A percentile compares a stretch with the other conserved stretches of the same genome.
phyloP scores from a whole-genome alignment of 1,140 invertebrate species.

The Mactra quadrangularis region DNA sequence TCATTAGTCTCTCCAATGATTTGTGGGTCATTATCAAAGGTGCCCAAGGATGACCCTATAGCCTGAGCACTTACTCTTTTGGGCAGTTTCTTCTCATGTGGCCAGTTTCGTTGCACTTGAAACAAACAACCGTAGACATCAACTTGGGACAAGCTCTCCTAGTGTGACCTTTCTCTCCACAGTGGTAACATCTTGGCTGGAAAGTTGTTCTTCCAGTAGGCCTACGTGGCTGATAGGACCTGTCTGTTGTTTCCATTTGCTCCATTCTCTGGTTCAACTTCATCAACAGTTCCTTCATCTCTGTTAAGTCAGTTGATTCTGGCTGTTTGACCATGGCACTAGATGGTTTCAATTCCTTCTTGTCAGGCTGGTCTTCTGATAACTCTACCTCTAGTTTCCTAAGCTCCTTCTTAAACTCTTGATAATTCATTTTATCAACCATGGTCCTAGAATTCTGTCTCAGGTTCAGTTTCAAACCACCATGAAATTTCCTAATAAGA shows the following conservation, averaged over 20 bases:
- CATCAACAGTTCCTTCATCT: slow-evolving; percentile 8
- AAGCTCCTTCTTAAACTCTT: slow-evolving; percentile 25
- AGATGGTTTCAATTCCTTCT: background rate
- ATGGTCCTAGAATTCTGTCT: background rate
- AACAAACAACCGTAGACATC: background rate
- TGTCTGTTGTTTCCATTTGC: slow-evolving; percentile 5
- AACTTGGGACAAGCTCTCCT: slow-evolving; percentile 5
- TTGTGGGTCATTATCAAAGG: too few relatives aligned
- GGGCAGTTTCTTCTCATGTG: slow-evolving; percentile 10
- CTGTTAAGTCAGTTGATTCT: slow-evolving; percentile 6
- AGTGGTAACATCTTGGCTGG: slow-evolving; percentile 10
- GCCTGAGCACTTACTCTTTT: slow-evolving; percentile 22
- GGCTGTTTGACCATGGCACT: background rate
- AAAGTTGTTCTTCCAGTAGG: slow-evolving; percentile 1
- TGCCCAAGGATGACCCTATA: slow-evolving; percentile 19
- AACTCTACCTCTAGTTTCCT: slow-evolving; percentile 25
- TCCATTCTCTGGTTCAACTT: slow-evolving; percentile 20
- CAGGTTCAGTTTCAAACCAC: slow-evolving; percentile 9
- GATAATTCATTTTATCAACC: background rate
- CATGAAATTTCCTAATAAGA: slow-evolving; percentile 6
- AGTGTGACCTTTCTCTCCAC: slow-evolving; percentile 18
- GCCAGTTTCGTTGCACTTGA: slow-evolving; percentile 11
- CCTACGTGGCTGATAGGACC: slow-evolving; percentile 15
- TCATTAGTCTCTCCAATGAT: too few relatives aligned
- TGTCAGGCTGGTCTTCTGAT: background rate